A percentile compares a stretch with the other conserved stretches of the same genome.
phyloP scores from a whole-genome alignment of 2,888 invertebrate species.

The Cerastis leucographa region DNA sequence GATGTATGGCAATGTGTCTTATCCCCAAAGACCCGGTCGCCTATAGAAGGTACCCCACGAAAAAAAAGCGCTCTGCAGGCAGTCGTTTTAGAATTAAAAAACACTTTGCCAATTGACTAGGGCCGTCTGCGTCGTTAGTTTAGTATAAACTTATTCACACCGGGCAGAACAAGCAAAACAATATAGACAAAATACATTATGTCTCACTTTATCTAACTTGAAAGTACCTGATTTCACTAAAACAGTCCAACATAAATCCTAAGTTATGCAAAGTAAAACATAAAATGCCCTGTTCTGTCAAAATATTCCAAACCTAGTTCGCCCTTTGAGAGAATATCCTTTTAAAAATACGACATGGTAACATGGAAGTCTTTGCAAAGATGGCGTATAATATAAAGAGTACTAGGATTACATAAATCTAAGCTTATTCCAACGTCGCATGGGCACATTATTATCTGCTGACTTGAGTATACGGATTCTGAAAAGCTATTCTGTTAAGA shows the following conservation, averaged over 20 bases:
- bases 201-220: background rate
- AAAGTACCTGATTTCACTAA: conserved; percentile 11
- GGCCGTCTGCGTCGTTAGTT: background rate
- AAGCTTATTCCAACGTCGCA: conserved; percentile 52
- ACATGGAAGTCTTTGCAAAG: conserved; percentile 34
- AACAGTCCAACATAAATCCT: conserved; percentile 3
- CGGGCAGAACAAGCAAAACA: background rate
- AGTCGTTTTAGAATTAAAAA: background rate
- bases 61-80: background rate
- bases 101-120: background rate
- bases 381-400: conserved; percentile 45
- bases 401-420: conserved; percentile 67
- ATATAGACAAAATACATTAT: background rate
- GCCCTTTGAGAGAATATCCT: conserved; percentile 39
- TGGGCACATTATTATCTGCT: conserved; percentile 55
- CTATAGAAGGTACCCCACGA: background rate
- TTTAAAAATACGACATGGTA: conserved; percentile 46
- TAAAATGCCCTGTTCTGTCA: conserved; percentile 39
- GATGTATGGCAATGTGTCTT: background rate
- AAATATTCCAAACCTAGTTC: conserved; percentile 43
- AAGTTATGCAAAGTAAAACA: conserved; percentile 50
- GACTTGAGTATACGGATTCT: conserved; percentile 37
- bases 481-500: conserved; percentile 41
- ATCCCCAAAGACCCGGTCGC: background rate
- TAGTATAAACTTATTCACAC: background rate